phyloP scores from a whole-genome alignment of 2,113 vertebrate genomes.

The Budorcas taxicolor region DNA sequence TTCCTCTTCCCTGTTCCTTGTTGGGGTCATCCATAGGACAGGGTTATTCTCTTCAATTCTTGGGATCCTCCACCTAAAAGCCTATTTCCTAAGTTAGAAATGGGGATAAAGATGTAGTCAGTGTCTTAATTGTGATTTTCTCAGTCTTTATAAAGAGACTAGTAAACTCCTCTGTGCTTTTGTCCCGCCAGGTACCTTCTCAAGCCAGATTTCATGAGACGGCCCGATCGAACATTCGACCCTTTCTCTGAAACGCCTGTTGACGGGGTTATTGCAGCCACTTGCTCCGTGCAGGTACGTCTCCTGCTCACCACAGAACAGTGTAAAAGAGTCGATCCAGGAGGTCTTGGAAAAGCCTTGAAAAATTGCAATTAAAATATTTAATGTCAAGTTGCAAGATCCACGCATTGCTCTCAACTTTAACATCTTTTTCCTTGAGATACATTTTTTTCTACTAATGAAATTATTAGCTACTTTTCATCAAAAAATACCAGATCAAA shows the following conservation, averaged over 20 bases:
- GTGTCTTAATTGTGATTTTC: background rate
- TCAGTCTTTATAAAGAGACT: background rate
- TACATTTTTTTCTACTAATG: background rate
- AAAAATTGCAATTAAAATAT: background rate
- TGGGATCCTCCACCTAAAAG: background rate
- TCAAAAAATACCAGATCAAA: background rate
- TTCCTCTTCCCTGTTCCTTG: background rate
- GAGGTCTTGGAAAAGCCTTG: background rate
- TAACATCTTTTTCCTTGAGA: background rate
- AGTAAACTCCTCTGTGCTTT: background rate
- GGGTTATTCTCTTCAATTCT: background rate
- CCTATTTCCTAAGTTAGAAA: background rate
- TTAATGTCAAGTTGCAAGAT: background rate
- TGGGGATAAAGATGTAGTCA: background rate
- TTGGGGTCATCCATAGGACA: background rate
- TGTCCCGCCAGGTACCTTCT: slow-evolving; percentile 86
- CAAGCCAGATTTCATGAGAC: slow-evolving; percentile 98
- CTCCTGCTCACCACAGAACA: background rate
- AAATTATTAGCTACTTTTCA: background rate
- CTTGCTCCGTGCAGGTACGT: slow-evolving; percentile 95
- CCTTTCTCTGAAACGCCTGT: slow-evolving; percentile 99
- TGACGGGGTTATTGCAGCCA: slow-evolving; percentile 97
- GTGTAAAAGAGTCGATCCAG: background rate
- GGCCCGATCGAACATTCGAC: slow-evolving; percentile 96
- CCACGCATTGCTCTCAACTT: background rate